Evolutionary conservation across 1,140 invertebrate genomes (phyloP).

Genomic region (fruit fly (Drosophila melanogaster)): DNA sequence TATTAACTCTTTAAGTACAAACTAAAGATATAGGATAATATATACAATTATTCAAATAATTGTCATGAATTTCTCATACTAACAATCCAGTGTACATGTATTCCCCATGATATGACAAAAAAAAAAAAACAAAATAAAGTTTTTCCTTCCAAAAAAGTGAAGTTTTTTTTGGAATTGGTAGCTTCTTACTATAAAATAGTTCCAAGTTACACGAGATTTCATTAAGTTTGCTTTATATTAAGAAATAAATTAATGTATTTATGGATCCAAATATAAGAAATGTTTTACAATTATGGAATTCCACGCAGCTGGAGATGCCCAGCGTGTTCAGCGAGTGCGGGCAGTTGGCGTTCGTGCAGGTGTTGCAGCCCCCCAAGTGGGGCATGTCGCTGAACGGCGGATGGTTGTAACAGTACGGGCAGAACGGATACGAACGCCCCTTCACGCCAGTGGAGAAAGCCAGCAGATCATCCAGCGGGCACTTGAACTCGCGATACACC

Average conservation of each 20-base stretch:
- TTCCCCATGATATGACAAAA: too few relatives aligned
- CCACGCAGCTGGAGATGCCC: constrained; percentile 94
- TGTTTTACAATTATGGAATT: constrained; percentile 69
- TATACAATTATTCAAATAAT: background rate
- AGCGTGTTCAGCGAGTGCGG: constrained; percentile 94
- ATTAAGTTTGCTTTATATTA: too few relatives aligned
- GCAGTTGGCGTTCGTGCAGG: constrained; percentile 98
- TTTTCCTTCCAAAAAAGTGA: too few relatives aligned
- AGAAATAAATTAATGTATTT: too few relatives aligned
- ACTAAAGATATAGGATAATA: background rate
- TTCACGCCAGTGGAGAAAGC: constrained; percentile 95
- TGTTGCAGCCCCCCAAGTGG: constrained; percentile 96
- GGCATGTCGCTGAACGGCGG: constrained; percentile 99
- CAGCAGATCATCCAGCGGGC: constrained; percentile 98
- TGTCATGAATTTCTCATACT: too few relatives aligned
- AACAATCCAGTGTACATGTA: background rate
- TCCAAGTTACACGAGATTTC: too few relatives aligned
- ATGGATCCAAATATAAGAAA: too few relatives aligned
- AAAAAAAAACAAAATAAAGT: too few relatives aligned
- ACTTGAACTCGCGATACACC: constrained; percentile 96
- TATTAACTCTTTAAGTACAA: too few relatives aligned
- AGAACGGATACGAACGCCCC: constrained; percentile 97
- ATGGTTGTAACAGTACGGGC: constrained; percentile 99
- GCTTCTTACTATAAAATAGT: too few relatives aligned
- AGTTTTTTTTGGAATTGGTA: too few relatives aligned